Evolutionary conservation across 2,888 invertebrate genomes (phyloP), one percentile per base, ranked within the genome.

Genomic region (Harpagoxenus sublaevis): DNA sequence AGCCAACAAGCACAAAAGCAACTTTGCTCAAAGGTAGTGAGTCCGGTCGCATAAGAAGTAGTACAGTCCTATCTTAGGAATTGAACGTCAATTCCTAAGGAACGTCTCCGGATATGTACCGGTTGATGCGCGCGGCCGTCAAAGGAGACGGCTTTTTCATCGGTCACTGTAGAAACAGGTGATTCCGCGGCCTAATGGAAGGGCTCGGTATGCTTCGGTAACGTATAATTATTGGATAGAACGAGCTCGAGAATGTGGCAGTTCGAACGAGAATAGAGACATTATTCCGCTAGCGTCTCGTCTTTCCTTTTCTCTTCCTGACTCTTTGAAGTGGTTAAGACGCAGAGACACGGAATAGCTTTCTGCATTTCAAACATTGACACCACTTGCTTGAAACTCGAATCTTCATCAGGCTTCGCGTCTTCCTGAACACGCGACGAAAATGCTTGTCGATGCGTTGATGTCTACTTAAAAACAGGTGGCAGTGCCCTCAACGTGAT

Each of bases 191-290:
- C 89, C 92, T 94, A 94, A 94, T 94, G 94, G 93, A 94, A 93
- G 94, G 94, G 92, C 92, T 92, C 91, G 91, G 91, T 92, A 87
- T 85, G 92, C 92, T 92, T 91, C 92, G 92, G 93, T 93, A 94
- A 94, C 92, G 91, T 94, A 92, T 94, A 94, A 94, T 94, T 94
- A 94, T 94, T 92, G 91, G 92, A 91, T 92, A 93, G 92, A 93
- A 93, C 92, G 92, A 92, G 93, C 90, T 90, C 88, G 92, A 92
- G 93, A 94, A 93, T 93, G 92, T 92, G 91, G 90, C 93, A 91
- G 92, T 89, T 89, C 88, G 88, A 92, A 92, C 92, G 93, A 93
- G 92, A 94, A 94, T 94, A 94, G 93, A 94, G 94, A 94, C 94
- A 94, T 94, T 94, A 94, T 93, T 91, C 91, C 89, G 86, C 87